Conservation (phyloP, 2,113 vertebrate species). For the Archocentrus centrarchus region DNA sequence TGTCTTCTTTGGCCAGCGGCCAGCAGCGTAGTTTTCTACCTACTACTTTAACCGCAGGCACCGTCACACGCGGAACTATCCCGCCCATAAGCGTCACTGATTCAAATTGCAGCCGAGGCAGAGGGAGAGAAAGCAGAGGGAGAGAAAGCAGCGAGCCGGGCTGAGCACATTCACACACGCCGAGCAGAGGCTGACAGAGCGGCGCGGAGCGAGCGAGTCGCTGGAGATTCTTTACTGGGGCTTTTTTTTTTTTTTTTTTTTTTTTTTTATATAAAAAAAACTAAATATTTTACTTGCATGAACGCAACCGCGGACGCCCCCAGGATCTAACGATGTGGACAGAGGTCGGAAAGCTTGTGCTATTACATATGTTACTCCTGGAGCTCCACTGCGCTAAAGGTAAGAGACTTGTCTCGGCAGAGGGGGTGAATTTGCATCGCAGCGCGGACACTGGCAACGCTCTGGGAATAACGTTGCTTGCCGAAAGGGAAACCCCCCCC, state of each 20-base stretch:
- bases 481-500: no score
- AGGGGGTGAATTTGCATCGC: conserved; percentile 1
- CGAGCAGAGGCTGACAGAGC: conserved; percentile 5
- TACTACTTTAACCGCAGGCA: conserved; percentile 29
- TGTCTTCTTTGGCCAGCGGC: neutral
- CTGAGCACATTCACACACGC: conserved; percentile 39
- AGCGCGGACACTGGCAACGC: neutral
- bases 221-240: conserved; percentile 42
- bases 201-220: conserved; percentile 16
- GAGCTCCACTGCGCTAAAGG: conserved; percentile 75
- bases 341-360: conserved; percentile 76
- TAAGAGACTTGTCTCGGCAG: conserved; percentile 52
- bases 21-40: neutral
- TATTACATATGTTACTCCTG: conserved; percentile 79
- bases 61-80: conserved; percentile 25
- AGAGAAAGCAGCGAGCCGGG: conserved; percentile 39
- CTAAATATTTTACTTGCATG: conserved; percentile 35
- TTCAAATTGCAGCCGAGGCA: conserved; percentile 74
- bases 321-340: conserved; percentile 81
- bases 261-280: no score
- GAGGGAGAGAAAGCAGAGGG: conserved; percentile 32
- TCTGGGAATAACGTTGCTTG: neutral
- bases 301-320: conserved; percentile 39
- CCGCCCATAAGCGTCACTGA: conserved; percentile 80
- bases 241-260: conserved; percentile 16